Conservation (phyloP, 2,888 invertebrate species). For the Coleophora deauratella region DNA sequence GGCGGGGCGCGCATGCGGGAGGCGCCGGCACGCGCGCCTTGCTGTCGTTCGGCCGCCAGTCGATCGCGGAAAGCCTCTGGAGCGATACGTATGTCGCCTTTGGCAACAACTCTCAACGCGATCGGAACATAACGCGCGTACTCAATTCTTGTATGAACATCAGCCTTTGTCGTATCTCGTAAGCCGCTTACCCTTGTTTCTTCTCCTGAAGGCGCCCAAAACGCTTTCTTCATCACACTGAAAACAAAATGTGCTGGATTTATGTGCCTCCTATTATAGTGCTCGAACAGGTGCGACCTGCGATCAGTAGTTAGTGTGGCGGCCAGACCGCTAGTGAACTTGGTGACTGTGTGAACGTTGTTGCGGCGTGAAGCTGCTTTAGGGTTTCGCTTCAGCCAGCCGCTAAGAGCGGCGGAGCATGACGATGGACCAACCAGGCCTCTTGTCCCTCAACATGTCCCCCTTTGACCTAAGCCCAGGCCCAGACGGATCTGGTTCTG, state of each 20-base stretch:
- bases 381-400: slow-evolving; percentile 58
- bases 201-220: slow-evolving; percentile 30
- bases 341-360: slow-evolving; percentile 72
- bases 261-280: slow-evolving; percentile 59
- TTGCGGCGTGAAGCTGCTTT: slow-evolving; percentile 67
- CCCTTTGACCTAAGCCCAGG: slow-evolving; percentile 85
- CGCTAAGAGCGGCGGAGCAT: slow-evolving; percentile 68
- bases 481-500: slow-evolving; percentile 80
- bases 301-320: slow-evolving; percentile 70
- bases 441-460: slow-evolving; percentile 92
- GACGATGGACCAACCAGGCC: slow-evolving; percentile 89
- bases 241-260: slow-evolving; percentile 70
- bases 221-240: slow-evolving; percentile 24
- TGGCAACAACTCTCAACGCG: slow-evolving; percentile 39
- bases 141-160: slow-evolving; percentile 39
- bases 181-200: slow-evolving; percentile 28
- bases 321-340: slow-evolving; percentile 71
- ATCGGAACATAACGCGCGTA: slow-evolving; percentile 59
- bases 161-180: slow-evolving; percentile 20
- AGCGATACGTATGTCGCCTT: slow-evolving; percentile 53
- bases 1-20: slow-evolving; percentile 67
- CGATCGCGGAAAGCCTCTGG: slow-evolving; percentile 61
- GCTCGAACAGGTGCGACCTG: slow-evolving; percentile 69
- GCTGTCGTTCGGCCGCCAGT: slow-evolving; percentile 69
- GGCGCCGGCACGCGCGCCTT: slow-evolving; percentile 67